These are phyloP conservation scores for Phymorhynchus buccinoides DNA, from an alignment of 1,140 invertebrate genomes.

Conservation along the genomic window DNA sequence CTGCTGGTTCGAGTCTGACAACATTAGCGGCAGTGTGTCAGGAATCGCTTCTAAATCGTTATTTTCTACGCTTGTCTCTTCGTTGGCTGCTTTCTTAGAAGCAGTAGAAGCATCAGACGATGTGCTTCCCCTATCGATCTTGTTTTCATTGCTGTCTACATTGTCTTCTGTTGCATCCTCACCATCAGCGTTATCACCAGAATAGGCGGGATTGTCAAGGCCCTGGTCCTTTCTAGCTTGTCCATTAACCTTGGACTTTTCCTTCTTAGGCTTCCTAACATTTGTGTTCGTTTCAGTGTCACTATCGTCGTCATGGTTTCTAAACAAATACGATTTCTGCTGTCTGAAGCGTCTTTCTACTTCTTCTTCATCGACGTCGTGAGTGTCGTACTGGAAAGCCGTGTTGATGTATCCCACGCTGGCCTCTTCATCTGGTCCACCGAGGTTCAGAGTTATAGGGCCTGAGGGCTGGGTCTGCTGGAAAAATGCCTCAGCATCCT, in stretches of 20 bases:
- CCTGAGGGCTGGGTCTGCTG: conserved; percentile 24
- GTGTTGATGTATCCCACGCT: conserved; percentile 4
- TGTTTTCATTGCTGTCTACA: neutral
- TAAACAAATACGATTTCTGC: conserved; percentile 43
- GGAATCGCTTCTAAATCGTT: neutral
- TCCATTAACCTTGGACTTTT: neutral
- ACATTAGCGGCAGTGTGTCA: neutral
- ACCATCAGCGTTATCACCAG: neutral
- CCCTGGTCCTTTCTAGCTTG: neutral
- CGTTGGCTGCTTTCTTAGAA: neutral
- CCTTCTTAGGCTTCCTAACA: neutral
- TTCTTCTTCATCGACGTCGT: conserved; percentile 43
- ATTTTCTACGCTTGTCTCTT: neutral
- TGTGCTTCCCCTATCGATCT: neutral
- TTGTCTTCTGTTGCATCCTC: neutral
- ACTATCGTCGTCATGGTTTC: conserved; percentile 9
- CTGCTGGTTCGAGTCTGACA: neutral
- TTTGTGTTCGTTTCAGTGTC: neutral
- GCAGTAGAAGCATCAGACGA: neutral
- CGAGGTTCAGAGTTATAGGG: neutral
- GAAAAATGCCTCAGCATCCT: conserved; percentile 49
- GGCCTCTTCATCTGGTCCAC: neutral
- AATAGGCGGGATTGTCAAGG: neutral
- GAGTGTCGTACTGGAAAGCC: conserved; percentile 28
- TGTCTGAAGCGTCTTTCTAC: conserved; percentile 41